Conservation (phyloP, 2,797 vertebrate species). For the Varecia variegata region DNA sequence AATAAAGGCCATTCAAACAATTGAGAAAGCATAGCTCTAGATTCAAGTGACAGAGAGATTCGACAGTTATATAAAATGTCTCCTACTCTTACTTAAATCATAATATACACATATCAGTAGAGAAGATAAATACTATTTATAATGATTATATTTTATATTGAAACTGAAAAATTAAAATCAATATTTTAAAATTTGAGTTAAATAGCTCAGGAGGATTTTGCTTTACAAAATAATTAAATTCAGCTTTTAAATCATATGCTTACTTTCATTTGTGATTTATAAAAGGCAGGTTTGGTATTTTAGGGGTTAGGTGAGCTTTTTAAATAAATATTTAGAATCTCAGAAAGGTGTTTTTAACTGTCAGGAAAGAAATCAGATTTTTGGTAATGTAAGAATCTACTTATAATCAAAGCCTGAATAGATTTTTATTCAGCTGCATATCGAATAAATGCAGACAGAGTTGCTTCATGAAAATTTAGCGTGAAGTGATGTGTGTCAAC, state of each 20-base stretch:
- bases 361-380: neutral
- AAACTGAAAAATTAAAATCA: neutral
- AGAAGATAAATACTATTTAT: neutral
- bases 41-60: neutral
- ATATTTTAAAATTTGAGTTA: neutral
- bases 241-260: neutral
- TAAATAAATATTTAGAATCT: constrained; percentile 33
- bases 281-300: constrained; percentile 1
- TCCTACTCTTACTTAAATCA: neutral
- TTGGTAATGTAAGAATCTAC: neutral
- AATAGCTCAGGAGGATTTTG: neutral
- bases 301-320: neutral
- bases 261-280: constrained; percentile 23
- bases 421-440: neutral
- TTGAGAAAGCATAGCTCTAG: neutral
- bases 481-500: neutral
- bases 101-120: neutral
- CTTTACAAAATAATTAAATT: constrained; percentile 5
- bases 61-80: neutral
- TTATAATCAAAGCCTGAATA: neutral
- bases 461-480: neutral
- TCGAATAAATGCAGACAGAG: neutral
- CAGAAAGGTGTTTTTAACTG: neutral
- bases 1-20: neutral
- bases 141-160: neutral